These are phyloP conservation scores for Chelidonichthys spinosus DNA, from an alignment of 2,797 vertebrate genomes.

Conservation along the genomic window DNA sequence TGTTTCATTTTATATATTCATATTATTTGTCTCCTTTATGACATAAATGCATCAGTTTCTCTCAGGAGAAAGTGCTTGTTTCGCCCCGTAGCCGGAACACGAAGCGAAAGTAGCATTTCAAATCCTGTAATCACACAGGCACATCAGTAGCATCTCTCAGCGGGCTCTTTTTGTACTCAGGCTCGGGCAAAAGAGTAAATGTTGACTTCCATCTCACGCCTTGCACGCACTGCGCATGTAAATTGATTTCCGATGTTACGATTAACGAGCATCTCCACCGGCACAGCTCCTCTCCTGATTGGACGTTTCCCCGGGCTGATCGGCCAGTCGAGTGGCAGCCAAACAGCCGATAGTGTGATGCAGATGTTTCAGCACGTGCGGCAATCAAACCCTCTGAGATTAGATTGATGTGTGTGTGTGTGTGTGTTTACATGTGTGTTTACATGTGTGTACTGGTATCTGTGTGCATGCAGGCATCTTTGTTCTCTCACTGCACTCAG, in stretches of 20 bases:
- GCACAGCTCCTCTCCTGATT: constrained; percentile 65
- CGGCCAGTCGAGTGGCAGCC: constrained; percentile 20
- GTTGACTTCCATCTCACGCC: constrained; percentile 63
- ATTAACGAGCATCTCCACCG: constrained; percentile 69
- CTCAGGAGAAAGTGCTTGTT: constrained; percentile 17
- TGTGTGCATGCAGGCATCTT: not conserved
- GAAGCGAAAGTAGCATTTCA: constrained; percentile 39
- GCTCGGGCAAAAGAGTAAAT: constrained; percentile 57
- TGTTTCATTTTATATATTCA: constrained; percentile 18
- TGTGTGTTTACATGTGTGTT: constrained; percentile 3
- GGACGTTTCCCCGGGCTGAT: constrained; percentile 63
- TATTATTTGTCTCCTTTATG: not conserved
- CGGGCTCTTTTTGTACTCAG: constrained; percentile 32
- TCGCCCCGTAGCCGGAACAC: constrained; percentile 25
- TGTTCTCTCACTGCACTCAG: constrained; percentile 12
- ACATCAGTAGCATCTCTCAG: constrained; percentile 44
- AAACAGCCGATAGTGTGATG: constrained; percentile 44
- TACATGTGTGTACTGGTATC: not conserved
- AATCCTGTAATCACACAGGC: constrained; percentile 46
- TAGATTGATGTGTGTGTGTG: not conserved
- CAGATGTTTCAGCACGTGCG: constrained; percentile 40
- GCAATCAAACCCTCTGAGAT: constrained; percentile 51
- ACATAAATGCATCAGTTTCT: constrained; percentile 17
- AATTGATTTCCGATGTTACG: constrained; percentile 80
- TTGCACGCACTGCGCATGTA: constrained; percentile 61